Evolutionary conservation across 2,113 vertebrate species (phyloP).

Genomic region (Entomyzon cyanotis): DNA sequence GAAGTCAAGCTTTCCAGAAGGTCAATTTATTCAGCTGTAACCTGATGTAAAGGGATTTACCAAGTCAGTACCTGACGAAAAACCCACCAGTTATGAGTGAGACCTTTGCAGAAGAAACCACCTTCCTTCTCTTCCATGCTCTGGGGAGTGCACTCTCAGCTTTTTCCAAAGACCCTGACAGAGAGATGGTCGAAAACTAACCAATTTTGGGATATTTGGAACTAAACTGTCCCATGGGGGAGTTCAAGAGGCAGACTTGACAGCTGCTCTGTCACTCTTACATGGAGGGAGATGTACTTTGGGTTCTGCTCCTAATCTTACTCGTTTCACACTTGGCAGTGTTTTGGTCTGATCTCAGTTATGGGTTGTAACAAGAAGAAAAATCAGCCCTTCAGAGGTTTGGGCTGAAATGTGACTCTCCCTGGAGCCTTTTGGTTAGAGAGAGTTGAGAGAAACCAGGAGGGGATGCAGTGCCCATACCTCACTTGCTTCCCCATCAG

Average conservation of each 20-base stretch:
- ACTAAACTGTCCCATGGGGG: neutral
- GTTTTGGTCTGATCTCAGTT: neutral
- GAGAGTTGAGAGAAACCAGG: neutral
- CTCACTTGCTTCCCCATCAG: neutral
- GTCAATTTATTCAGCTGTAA: neutral
- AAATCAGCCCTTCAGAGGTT: slow-evolving; percentile 4
- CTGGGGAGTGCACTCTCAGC: neutral
- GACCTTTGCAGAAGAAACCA: neutral
- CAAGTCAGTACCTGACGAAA: neutral
- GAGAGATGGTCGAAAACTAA: neutral
- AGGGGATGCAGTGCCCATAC: neutral
- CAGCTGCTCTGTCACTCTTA: neutral
- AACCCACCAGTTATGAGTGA: neutral
- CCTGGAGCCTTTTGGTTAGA: slow-evolving; percentile 8
- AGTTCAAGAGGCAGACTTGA: neutral
- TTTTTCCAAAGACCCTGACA: neutral
- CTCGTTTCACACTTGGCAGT: neutral
- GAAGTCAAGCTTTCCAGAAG: neutral
- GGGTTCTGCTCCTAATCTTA: neutral
- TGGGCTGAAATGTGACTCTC: slow-evolving; percentile 29
- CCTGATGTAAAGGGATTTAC: neutral
- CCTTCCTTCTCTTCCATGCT: neutral
- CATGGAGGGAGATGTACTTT: neutral
- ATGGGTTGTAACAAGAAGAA: slow-evolving; percentile 7
- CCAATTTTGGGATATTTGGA: neutral